Percentiles rank a stretch among this genome's conserved stretches.
These are phyloP conservation scores for Panthera tigris DNA, from an alignment of 2,113 vertebrate genomes.

Conservation along the genomic window DNA sequence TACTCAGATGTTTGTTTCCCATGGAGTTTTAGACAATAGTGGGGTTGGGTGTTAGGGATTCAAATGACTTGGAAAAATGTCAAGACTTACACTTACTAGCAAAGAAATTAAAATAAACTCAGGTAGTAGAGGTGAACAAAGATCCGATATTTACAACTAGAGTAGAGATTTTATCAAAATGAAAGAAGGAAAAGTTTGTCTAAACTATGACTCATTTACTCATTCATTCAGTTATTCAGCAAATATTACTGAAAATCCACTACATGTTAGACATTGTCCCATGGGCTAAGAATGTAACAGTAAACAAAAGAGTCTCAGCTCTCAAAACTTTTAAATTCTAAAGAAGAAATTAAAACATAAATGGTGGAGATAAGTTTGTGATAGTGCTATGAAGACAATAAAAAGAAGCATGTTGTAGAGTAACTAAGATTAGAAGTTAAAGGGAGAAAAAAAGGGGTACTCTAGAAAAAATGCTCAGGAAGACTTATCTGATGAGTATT, in stretches of 20 bases:
- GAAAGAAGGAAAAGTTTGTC: neutral
- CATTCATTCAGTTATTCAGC: neutral
- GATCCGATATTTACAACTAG: neutral
- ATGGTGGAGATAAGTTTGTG: neutral
- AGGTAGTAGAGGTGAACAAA: neutral
- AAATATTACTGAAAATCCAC: neutral
- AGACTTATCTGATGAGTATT: neutral
- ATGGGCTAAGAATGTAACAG: neutral
- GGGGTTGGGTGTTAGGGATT: neutral
- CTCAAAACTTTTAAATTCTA: neutral
- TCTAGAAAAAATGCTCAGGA: neutral
- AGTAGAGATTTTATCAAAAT: neutral
- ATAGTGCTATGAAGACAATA: neutral
- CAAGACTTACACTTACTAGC: neutral
- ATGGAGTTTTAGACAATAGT: neutral
- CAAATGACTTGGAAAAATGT: neutral
- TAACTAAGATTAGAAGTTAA: neutral
- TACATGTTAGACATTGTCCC: neutral
- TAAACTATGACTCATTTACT: neutral
- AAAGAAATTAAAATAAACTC: neutral
- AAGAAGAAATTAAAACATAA: neutral
- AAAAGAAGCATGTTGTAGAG: neutral
- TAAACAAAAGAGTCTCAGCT: neutral
- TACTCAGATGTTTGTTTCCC: neutral
- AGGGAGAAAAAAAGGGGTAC: neutral